Base-by-base conservation (phyloP, 2,888 invertebrate species). In the Pammene aurita region DNA sequence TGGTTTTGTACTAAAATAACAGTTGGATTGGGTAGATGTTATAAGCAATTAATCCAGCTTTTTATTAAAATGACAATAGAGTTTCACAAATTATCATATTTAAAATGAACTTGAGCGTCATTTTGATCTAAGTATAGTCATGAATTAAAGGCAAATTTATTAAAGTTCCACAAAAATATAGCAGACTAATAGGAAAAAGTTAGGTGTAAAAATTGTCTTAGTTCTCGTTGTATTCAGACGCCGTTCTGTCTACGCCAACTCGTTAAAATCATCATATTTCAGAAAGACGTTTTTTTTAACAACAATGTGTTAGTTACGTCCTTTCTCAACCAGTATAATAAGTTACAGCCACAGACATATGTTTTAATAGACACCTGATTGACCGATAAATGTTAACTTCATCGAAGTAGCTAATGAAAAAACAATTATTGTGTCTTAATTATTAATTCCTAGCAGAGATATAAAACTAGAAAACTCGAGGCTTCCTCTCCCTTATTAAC, bases 161-260 rank as follows among this genome's bases (percentile, higher is more conserved):
- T 38, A 9, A 38, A 11, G 11, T 1, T 9, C 1, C 42, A 7
- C 0, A 2, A 14, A 18, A 50, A 62, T 18, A 18, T 52, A 52
- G 35, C 35, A 62, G 41, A 16, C n/a, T 18, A 62, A 38, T 50
- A 48, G 14, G 41, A 52, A 41, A 52, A 52, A 58, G 11, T 41
- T 57, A 26, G 62, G 41, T 50, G 50, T 41, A 62, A 52, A 62
- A 62, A 52, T 62, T 52, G 38, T 62, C 62, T 10, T 9, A 52
- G 18, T 50, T 52, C 52, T 62, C n/a, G 18, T 62, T 41, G 41
- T 38, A 62, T 61, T 46, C 60, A 61, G 48, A 16, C 50, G 35
- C 57, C 57, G 57, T 58, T 18, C 48, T 50, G 61, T 62, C 62
- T 52, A 41, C 61, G 38, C 41, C 38, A 56, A 56, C 62, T 69